phyloP scores from a whole-genome alignment of 2,888 invertebrate genomes.

The Sminthurides aquaticus region DNA sequence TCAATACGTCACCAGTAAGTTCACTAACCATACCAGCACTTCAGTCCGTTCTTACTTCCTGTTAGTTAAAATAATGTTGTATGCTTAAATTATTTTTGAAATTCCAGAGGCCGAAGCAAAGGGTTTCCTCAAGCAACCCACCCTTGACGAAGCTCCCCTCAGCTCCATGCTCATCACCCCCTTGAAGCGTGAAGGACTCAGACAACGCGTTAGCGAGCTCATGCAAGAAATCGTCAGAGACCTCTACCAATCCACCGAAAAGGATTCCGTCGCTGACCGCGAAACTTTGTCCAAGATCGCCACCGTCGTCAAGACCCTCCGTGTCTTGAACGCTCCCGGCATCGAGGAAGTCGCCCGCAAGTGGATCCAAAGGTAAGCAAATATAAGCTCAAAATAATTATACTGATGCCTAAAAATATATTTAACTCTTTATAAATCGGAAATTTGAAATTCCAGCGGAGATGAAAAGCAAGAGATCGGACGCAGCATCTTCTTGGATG shows the following conservation, averaged over 20 bases:
- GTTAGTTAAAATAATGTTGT: not conserved
- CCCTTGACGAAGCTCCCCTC: not conserved
- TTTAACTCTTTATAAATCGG: too few relatives aligned
- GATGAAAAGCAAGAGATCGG: not conserved
- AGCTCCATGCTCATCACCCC: not conserved
- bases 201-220: not conserved
- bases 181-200: not conserved
- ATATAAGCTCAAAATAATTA: too few relatives aligned
- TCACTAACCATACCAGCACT: not conserved
- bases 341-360: not conserved
- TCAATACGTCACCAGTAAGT: not conserved
- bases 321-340: not conserved
- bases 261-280: not conserved
- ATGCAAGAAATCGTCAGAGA: not conserved
- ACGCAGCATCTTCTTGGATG: not conserved
- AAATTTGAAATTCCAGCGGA: not conserved
- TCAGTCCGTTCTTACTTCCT: not conserved
- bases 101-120: not conserved
- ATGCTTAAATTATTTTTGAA: not conserved
- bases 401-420: too few relatives aligned
- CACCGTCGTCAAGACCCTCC: not conserved
- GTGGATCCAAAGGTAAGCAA: not conserved
- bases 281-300: not conserved
- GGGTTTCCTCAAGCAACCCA: not conserved
- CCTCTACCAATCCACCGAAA: not conserved